Percentiles rank a stretch among this genome's conserved stretches.
phyloP scores from a whole-genome alignment of 1,140 invertebrate genomes.

The Batillaria attramentaria region DNA sequence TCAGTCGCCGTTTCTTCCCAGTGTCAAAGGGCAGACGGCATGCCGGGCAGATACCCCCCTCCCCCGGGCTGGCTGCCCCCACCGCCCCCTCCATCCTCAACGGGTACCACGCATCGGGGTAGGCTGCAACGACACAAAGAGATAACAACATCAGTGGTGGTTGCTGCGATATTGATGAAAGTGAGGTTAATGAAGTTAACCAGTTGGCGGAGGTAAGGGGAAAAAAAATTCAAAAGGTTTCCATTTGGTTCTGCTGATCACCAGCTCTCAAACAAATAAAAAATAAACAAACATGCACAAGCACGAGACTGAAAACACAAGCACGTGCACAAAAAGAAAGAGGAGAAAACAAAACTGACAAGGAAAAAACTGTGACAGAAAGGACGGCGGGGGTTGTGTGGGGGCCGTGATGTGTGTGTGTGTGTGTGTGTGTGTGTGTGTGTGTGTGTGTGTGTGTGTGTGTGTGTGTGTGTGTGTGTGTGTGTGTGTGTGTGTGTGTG shows the following conservation, averaged over 20 bases:
- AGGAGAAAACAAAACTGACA: background rate
- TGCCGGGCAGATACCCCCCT: constrained; percentile 64
- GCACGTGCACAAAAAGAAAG: background rate
- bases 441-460: background rate
- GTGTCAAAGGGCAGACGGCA: constrained; percentile 92
- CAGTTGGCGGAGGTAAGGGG: too few relatives aligned
- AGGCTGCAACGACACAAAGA: constrained; percentile 19
- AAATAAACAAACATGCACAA: background rate
- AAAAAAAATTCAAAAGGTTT: too few relatives aligned
- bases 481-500: background rate
- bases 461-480: background rate
- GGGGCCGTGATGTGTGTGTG: background rate
- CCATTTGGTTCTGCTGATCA: too few relatives aligned
- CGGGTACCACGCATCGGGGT: constrained; percentile 14
- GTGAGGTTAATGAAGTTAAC: too few relatives aligned
- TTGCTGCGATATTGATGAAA: too few relatives aligned
- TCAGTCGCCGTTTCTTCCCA: constrained; percentile 92
- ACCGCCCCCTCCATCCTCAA: constrained; percentile 28
- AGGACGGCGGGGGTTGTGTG: too few relatives aligned
- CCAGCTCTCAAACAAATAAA: too few relatives aligned
- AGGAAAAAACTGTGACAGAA: background rate
- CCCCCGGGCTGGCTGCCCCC: background rate
- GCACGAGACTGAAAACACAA: background rate
- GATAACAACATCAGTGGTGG: background rate
- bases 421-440: background rate